phyloP scores from a whole-genome alignment of 2,113 vertebrate genomes.

The Pelodiscus sinensis region DNA sequence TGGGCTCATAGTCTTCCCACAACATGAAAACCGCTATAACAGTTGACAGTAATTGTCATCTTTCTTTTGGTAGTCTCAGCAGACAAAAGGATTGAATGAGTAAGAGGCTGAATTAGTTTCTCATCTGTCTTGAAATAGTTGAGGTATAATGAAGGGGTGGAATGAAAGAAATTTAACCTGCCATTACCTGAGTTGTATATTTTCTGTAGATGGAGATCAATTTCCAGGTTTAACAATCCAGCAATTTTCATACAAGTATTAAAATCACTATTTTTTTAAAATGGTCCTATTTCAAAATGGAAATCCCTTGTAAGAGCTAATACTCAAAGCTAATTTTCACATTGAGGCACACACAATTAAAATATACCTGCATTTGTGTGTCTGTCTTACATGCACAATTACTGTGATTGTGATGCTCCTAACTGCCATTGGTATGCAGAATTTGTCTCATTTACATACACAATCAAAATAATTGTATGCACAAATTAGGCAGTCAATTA shows the following conservation, averaged over 20 bases:
- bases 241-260: neutral
- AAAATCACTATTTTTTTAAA: neutral
- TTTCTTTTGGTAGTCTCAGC: neutral
- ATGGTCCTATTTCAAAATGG: neutral
- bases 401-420: neutral
- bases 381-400: neutral
- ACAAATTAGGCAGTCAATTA: neutral
- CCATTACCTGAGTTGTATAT: neutral
- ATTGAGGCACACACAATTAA: neutral
- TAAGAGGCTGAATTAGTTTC: neutral
- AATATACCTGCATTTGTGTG: neutral
- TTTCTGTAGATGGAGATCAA: neutral
- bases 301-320: neutral
- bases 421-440: neutral
- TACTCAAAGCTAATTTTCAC: neutral
- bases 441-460: neutral
- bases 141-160: neutral
- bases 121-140: neutral
- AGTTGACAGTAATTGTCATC: neutral
- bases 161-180: neutral
- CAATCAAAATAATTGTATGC: neutral
- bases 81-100: neutral
- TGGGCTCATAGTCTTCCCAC: neutral
- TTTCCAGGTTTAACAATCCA: neutral
- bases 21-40: neutral